phyloP scores from a whole-genome alignment of 2,797 vertebrate genomes.

The Bovichtus diacanthus region DNA sequence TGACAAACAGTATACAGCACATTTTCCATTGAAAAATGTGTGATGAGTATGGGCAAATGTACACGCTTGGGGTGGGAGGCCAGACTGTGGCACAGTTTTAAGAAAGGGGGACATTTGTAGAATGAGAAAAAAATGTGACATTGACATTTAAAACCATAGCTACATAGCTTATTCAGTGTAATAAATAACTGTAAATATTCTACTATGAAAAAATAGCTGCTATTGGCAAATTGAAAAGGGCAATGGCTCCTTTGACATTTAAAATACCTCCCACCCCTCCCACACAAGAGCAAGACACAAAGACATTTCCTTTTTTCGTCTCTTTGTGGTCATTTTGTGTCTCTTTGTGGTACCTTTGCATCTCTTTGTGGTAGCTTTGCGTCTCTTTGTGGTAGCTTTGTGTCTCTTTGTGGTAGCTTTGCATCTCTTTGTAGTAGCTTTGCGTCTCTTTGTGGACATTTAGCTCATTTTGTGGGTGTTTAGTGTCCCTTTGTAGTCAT shows the following conservation, averaged over 20 bases:
- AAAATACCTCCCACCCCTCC: not conserved
- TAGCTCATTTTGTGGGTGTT: not conserved
- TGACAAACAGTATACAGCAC: not conserved
- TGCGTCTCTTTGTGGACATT: not conserved
- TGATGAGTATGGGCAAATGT: not conserved
- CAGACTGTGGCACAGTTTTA: not conserved
- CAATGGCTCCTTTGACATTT: not conserved
- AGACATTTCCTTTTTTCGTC: too few relatives aligned
- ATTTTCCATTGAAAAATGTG: not conserved
- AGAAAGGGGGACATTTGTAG: not conserved
- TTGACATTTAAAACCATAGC: not conserved
- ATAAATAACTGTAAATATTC: too few relatives aligned
- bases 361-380: not conserved
- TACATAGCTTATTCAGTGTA: not conserved
- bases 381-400: not conserved
- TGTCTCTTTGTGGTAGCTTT: not conserved
- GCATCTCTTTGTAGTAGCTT: not conserved
- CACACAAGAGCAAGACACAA: not conserved
- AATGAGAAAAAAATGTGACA: too few relatives aligned
- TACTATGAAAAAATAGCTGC: not conserved
- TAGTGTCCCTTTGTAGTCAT: too few relatives aligned
- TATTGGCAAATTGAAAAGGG: too few relatives aligned
- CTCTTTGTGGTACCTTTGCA: not conserved
- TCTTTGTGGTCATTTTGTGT: not conserved
- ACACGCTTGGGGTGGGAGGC: not conserved